These are phyloP conservation scores for Argyra leucocephala DNA, from an alignment of 2,888 invertebrate species.

Conservation along the genomic window DNA sequence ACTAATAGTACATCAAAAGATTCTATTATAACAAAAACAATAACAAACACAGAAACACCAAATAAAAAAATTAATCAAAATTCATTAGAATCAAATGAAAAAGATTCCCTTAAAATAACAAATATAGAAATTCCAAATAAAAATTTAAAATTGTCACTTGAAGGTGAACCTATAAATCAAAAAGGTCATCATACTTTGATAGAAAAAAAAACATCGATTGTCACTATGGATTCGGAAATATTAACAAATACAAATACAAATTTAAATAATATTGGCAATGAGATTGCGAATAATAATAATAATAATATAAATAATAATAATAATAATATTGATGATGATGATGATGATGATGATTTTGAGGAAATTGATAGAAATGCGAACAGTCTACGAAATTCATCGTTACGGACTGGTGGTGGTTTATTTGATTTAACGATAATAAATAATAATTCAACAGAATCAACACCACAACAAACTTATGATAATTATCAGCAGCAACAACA, in stretches of 20 bases:
- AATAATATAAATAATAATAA: too few species aligned
- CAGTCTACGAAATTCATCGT: conserved; percentile 13
- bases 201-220: background rate
- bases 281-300: background rate
- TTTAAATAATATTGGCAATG: background rate
- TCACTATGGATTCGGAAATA: background rate
- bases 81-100: background rate
- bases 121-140: conserved; percentile 10
- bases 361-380: conserved; percentile 21
- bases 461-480: conserved; percentile 17
- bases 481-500: conserved; percentile 21
- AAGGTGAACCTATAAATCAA: background rate
- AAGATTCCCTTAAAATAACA: conserved; percentile 31
- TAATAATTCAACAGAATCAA: conserved; percentile 20
- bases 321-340: too few species aligned
- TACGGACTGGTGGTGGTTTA: conserved; percentile 9
- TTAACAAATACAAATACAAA: conserved; percentile 1
- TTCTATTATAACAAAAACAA: conserved; percentile 20
- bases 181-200: background rate
- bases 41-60: conserved; percentile 15
- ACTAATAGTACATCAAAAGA: conserved; percentile 17
- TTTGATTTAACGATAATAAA: background rate
- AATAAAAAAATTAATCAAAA: background rate
- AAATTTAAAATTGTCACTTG: background rate
- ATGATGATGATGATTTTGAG: too few species aligned